Evolutionary conservation across 2,888 invertebrate genomes (phyloP).

Genomic region (Rugalucina vietnamica): DNA sequence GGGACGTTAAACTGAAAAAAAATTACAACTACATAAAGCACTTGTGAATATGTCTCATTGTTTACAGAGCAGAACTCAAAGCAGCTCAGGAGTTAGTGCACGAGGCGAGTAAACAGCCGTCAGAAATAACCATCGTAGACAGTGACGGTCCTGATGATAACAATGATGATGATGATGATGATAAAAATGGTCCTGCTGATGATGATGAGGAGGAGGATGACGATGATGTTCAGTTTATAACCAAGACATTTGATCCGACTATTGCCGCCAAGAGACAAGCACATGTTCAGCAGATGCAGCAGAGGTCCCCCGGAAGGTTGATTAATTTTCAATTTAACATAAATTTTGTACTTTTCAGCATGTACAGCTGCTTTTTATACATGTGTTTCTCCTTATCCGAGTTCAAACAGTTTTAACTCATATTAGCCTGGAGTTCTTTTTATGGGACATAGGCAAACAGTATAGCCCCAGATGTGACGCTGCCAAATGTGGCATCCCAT

Average conservation of each 20-base stretch:
- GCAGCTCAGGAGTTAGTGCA: conserved; percentile 52
- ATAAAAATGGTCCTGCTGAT: conserved; percentile 38
- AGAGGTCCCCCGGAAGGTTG: neutral
- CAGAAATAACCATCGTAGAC: conserved; percentile 49
- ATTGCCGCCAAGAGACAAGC: conserved; percentile 51
- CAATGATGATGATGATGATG: conserved; percentile 34
- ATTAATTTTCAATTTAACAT: too few species aligned
- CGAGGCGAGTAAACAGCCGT: conserved; percentile 50
- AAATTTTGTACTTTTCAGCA: too few species aligned
- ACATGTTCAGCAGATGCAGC: neutral
- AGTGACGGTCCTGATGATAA: conserved; percentile 77
- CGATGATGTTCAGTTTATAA: conserved; percentile 79
- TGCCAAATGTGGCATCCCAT: too few species aligned
- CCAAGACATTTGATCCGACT: conserved; percentile 69
- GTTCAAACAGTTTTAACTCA: too few species aligned
- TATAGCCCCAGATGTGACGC: too few species aligned
- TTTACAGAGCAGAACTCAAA: conserved; percentile 52
- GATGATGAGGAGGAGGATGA: conserved; percentile 72
- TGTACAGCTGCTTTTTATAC: too few species aligned
- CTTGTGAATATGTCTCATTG: too few species aligned
- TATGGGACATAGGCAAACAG: too few species aligned
- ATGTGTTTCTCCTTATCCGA: too few species aligned
- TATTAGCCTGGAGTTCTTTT: too few species aligned
- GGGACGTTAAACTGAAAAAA: too few species aligned
- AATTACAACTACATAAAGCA: too few species aligned